Base-by-base conservation (phyloP, 1,140 invertebrate species). In the Limonius californicus region DNA sequence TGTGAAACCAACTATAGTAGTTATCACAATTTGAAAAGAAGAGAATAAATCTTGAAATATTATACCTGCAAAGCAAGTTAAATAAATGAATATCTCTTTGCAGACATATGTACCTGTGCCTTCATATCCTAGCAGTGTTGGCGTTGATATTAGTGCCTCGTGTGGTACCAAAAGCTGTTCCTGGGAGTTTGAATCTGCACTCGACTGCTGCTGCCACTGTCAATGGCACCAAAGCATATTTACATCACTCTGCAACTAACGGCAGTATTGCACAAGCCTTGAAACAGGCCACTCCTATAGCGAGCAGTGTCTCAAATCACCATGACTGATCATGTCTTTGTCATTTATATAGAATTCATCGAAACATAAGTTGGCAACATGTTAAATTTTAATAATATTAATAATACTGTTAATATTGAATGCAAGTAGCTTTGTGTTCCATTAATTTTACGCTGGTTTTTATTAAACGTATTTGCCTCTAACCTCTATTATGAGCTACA, bases 71-170 rank as follows among this genome's bases (percentile, higher is more conserved):
- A n/a, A n/a, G n/a, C n/a, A n/a, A n/a, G n/a, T n/a, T n/a, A n/a
- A n/a, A n/a, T n/a, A n/a, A n/a, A n/a, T n/a, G n/a, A n/a, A 27
- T 27, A 27, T 27, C 9, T 18, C 27, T 11, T 62, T 65, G 53
- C 71, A 82, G 80, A 65, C 76, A 81, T 59, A 69, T 81, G 62
- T 80, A 80, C 65, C 80, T 79, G 74, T 76, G 76, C 67, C 67
- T 81, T 56, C 82, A 83, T 69, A 66, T 81, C 15, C 56, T 76
- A 23, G 77, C 74, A 20, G 39, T 78, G 3, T 39, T 72, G 20
- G 76, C 76, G 11, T 67, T 79, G 18, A 67, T 75, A 8, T 15
- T 78, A 9, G 71, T 77, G 39, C 80, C 80, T 61, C 60, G 56
- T 43, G 21, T 72, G 11, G 59, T 75, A 50, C 70, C 69, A 9